phyloP scores from a whole-genome alignment of 2,888 invertebrate species.

The Escarpia spicata region DNA sequence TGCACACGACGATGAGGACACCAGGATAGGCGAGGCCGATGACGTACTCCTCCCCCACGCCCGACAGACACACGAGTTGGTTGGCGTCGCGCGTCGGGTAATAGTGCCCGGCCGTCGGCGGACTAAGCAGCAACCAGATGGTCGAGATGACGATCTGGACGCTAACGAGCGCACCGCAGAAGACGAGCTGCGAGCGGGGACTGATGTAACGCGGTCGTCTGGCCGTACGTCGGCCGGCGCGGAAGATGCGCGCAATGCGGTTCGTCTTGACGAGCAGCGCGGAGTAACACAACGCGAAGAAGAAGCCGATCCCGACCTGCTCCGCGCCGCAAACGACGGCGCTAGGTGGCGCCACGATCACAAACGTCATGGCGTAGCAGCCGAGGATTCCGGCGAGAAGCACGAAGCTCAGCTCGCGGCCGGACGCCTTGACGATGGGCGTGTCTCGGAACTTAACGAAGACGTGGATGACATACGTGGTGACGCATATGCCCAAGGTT shows the following conservation, averaged over 20 bases:
- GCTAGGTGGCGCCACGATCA: slow-evolving; percentile 63
- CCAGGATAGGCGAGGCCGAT: slow-evolving; percentile 84
- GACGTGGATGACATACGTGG: slow-evolving; percentile 60
- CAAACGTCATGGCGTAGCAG: slow-evolving; percentile 64
- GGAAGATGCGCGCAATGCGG: slow-evolving; percentile 64
- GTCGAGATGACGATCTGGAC: slow-evolving; percentile 77
- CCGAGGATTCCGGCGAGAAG: slow-evolving; percentile 62
- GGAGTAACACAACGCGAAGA: slow-evolving; percentile 65
- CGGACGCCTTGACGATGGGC: slow-evolving; percentile 67
- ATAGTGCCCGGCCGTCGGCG: slow-evolving; percentile 88
- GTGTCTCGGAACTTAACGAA: slow-evolving; percentile 64
- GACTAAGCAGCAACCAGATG: slow-evolving; percentile 91
- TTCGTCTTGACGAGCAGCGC: slow-evolving; percentile 67
- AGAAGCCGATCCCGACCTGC: slow-evolving; percentile 64
- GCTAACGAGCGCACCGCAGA: slow-evolving; percentile 63
- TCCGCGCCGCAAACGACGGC: slow-evolving; percentile 63
- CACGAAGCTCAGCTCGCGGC: slow-evolving; percentile 66
- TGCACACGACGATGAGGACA: slow-evolving; percentile 80
- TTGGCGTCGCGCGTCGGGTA: slow-evolving; percentile 92
- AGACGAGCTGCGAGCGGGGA: slow-evolving; percentile 66
- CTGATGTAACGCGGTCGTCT: slow-evolving; percentile 66
- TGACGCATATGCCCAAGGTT: slow-evolving; percentile 62
- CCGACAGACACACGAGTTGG: slow-evolving; percentile 80
- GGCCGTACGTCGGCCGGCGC: slow-evolving; percentile 65
- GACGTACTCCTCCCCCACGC: slow-evolving; percentile 71